Evolutionary conservation across 2,113 vertebrate species (phyloP).

Genomic region (Poecile atricapillus): DNA sequence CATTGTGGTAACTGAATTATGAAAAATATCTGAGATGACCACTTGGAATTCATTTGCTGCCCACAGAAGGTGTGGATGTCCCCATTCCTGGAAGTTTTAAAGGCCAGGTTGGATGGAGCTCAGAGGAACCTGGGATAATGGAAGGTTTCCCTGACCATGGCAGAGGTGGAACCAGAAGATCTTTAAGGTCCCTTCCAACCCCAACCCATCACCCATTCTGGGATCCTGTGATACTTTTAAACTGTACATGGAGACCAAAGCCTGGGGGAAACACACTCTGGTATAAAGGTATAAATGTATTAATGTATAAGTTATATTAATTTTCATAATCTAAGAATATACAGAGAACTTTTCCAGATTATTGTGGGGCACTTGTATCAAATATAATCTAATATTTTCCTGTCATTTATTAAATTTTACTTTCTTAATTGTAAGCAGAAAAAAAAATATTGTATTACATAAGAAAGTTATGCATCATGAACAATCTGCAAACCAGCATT

Average conservation of each 20-base stretch:
- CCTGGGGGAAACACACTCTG: background rate
- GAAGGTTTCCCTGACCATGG: background rate
- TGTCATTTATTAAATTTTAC: background rate
- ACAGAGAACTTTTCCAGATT: background rate
- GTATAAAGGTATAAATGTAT: background rate
- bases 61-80: no score
- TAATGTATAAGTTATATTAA: background rate
- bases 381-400: background rate
- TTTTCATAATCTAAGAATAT: background rate
- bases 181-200: background rate
- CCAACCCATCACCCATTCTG: background rate
- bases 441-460: background rate
- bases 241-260: background rate
- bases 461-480: background rate
- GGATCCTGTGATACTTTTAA: background rate
- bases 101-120: background rate
- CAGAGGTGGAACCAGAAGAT: background rate
- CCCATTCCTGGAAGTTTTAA: background rate
- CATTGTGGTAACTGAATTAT: background rate
- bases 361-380: fast-evolving
- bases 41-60: background rate
- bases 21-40: background rate
- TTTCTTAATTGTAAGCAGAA: background rate
- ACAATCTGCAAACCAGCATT: background rate
- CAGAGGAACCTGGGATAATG: background rate